Base-by-base conservation (phyloP, 2,888 invertebrate genomes). In the Sarcophaga rosellei region DNA sequence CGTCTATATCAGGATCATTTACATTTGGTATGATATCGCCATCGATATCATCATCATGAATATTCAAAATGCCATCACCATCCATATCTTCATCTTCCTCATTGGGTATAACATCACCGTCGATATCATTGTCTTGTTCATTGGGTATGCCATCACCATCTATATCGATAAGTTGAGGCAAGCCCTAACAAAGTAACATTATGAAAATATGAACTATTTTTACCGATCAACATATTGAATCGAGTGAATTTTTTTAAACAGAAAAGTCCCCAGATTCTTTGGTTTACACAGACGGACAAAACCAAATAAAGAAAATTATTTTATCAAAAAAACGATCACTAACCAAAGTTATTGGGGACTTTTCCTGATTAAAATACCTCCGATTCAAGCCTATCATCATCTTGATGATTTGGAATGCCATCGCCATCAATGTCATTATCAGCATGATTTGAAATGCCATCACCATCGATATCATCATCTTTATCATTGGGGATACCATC, bases 371-470 rank as follows among this genome's bases (percentile, higher is more conserved):
- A 84, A 84, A 80, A 84, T 84, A 84, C 84, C 84, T 80, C 84
- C 70, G 69, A 79, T 3, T 53, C 89, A 44, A 90, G 90, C 69
- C 88, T 89, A 23, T 90, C 89, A 74, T 93, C 93, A 85, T 93
- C 93, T 88, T 93, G 94, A 91, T 94, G 94, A 92, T 94, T 93
- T 91, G 94, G 94, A 91, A 93, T 92, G 90, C 94, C 93, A 87
- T 92, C 93, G 15, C 90, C 90, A 87, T 90, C 91, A 72, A 89
- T 89, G 63, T 91, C 91, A 62, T 90, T 91, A 57, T 89, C 90
- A 11, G 89, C 81, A 62, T 88, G 81, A 59, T 90, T 89, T 70
- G 88, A 89, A 59, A 89, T 90, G 62, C 89, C 90, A 74, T 89
- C 89, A 70, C 90, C 90, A 78, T 91, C 90, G 69, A 90, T 89